phyloP scores from a whole-genome alignment of 2,113 vertebrate genomes.

The Rissa tridactyla region DNA sequence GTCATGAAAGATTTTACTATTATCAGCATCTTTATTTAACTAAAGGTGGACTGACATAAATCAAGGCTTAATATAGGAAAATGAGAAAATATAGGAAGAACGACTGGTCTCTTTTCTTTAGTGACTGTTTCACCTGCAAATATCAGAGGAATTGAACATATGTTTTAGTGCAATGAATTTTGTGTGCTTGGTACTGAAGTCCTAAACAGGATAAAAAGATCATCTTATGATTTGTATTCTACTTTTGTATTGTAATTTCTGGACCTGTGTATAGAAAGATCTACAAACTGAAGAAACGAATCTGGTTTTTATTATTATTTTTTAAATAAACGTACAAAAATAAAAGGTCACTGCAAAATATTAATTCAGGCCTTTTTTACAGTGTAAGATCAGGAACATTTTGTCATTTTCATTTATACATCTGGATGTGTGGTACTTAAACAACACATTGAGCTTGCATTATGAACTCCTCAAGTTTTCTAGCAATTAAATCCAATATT shows the following conservation, averaged over 20 bases:
- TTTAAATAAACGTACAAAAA: not conserved
- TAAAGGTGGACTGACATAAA: not conserved
- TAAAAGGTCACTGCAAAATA: not conserved
- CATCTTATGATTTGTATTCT: not conserved
- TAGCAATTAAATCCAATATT: not conserved
- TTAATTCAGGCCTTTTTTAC: not conserved
- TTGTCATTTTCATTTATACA: not conserved
- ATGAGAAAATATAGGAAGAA: not conserved
- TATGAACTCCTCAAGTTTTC: not conserved
- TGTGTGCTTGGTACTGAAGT: not conserved
- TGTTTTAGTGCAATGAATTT: not conserved
- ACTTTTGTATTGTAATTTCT: not conserved
- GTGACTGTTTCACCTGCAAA: not conserved
- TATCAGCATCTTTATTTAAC: not conserved
- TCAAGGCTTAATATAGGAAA: not conserved
- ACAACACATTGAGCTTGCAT: not conserved
- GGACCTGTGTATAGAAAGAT: not conserved
- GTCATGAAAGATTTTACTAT: not conserved
- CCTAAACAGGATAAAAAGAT: not conserved
- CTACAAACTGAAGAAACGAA: not conserved
- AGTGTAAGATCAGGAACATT: not conserved
- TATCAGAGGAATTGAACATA: not conserved
- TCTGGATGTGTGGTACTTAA: not conserved
- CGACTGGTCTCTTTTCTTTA: not conserved
- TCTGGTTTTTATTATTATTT: not conserved